A percentile compares a stretch with the other conserved stretches of the same genome.
phyloP scores from a whole-genome alignment of 2,888 invertebrate species.

The Alsophila aescularia region DNA sequence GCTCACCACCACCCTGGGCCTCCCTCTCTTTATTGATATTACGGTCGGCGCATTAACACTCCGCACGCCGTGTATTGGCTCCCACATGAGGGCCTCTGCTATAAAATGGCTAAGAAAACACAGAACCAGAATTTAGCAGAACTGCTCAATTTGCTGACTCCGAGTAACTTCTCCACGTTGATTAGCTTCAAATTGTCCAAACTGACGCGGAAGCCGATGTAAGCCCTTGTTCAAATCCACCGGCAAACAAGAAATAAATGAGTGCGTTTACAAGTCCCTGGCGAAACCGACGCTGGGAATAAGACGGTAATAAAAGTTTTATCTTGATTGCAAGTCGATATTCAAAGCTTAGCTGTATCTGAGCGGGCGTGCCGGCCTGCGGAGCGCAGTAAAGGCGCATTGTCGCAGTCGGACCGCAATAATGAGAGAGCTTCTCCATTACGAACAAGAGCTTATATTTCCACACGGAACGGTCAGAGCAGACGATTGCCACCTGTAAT shows the following conservation, averaged over 20 bases:
- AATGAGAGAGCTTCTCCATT: conserved; percentile 73
- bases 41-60: conserved; percentile 74
- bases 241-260: conserved; percentile 5
- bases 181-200: conserved; percentile 11
- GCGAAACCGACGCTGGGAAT: conserved; percentile 3
- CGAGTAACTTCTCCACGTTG: conserved; percentile 2
- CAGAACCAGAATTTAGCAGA: conserved; percentile 20
- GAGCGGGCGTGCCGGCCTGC: conserved; percentile 29
- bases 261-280: background rate
- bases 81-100: conserved; percentile 48
- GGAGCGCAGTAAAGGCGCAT: conserved; percentile 47
- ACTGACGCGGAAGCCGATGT: background rate
- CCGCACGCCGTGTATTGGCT: conserved; percentile 64
- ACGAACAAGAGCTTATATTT: conserved; percentile 71
- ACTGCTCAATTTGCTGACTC: conserved; percentile 7
- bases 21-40: conserved; percentile 73
- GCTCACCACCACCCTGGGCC: conserved; percentile 41
- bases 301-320: conserved; percentile 37
- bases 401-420: conserved; percentile 61
- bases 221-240: conserved; percentile 2
- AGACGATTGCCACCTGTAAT: conserved; percentile 76
- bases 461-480: conserved; percentile 56
- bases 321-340: conserved; percentile 52
- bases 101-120: conserved; percentile 3
- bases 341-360: conserved; percentile 46